Base-by-base conservation (phyloP, 2,797 vertebrate genomes). In the Anguilla obscura region DNA sequence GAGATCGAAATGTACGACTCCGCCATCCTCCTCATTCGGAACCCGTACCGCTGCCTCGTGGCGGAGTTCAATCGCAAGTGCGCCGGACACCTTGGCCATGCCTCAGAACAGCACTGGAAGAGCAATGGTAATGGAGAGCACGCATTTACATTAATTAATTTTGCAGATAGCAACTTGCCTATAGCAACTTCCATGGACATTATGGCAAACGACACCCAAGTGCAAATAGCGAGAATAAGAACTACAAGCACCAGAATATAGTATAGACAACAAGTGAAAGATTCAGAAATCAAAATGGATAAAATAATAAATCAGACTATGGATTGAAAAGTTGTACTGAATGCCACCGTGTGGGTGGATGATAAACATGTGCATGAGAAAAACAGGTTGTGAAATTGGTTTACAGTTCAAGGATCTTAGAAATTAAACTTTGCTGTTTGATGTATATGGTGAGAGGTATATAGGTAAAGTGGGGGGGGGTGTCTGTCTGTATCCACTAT, bases 51-150 rank as follows among this genome's bases (percentile, higher is more conserved):
- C 86, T 98, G 98, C 0, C 96, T 99, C 60, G 93, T 98, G 94
- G 98, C 98, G 0, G 98, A 99, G 90, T 99, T 98, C 94, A 99
- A 99, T 93, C 96, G 98, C 71, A 99, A 98, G 86, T 99, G 98
- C 0, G 98, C 98, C 0, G 98, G 98, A n/a, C 98, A 99, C 92
- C 93, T 99, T 90, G 98, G 98, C 14, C 97, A 99, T 0, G 98
- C 98, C 33, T 95, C 98, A 0, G 98, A 99, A 21, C 95, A 92
- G 36, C 98, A 97, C 93, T 99, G 98, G 98, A 97, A 96, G 90
- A 97, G 98, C 93, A 97, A 97, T 97, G 98, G 98, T 97, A 91
- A 30, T 52, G 50, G 45, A 18, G 56, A 10, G 30, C 40, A 27
- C n/a, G 9, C 27, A 27, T 30, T 71, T 33, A 40, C 48, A 6